These are phyloP conservation scores for Torymus auratus DNA, from an alignment of 2,888 invertebrate species.

Conservation along the genomic window DNA sequence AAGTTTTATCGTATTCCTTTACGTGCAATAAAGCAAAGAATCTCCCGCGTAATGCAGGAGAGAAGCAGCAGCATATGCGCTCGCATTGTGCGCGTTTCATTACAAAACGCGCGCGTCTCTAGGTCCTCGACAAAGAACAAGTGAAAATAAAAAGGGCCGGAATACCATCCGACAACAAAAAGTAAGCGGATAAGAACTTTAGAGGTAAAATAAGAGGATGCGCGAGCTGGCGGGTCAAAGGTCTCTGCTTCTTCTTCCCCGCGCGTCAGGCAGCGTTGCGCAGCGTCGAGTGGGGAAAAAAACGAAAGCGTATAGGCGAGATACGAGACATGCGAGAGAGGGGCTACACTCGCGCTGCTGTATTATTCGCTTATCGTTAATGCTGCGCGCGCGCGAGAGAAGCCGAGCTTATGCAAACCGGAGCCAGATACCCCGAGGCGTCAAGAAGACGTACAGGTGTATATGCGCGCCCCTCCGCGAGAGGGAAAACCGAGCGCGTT, in stretches of 20 bases:
- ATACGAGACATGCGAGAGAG: background rate
- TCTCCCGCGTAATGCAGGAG: no score
- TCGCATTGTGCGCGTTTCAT: constrained; percentile 2
- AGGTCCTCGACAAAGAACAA: no score
- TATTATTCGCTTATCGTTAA: constrained; percentile 68
- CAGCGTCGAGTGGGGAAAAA: no score
- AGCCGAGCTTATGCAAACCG: constrained; percentile 58
- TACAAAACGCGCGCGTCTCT: background rate
- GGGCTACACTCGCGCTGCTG: constrained; percentile 55
- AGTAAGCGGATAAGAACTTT: background rate
- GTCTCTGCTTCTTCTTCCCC: background rate
- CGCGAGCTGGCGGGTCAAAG: background rate
- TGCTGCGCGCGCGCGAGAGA: constrained; percentile 31
- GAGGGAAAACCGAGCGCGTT: constrained; percentile 6
- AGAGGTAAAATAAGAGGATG: background rate
- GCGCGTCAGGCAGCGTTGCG: no score
- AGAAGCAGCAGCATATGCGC: background rate
- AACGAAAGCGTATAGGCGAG: no score
- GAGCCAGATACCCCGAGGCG: constrained; percentile 54
- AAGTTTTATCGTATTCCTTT: constrained; percentile 32
- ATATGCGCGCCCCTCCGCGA: background rate
- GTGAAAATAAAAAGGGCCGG: background rate
- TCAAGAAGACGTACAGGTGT: constrained; percentile 54
- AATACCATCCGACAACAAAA: background rate
- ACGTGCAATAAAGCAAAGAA: constrained; percentile 18